Conservation (phyloP, 2,797 vertebrate genomes). For the Sphenopsis melanotis region DNA sequence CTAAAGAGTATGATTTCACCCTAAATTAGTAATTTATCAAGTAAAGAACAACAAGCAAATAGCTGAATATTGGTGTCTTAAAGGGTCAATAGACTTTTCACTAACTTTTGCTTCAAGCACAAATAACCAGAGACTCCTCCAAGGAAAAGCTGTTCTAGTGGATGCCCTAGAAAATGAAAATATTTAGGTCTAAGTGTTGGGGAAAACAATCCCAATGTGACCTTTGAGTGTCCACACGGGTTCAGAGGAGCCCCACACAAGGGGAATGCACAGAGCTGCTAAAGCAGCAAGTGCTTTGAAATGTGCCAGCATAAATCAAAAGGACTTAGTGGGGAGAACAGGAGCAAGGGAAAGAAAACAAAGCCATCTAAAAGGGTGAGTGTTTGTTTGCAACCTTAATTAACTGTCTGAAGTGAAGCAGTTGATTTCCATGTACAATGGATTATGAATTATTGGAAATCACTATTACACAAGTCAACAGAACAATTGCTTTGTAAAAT, state of each 20-base stretch:
- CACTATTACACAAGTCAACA: background rate
- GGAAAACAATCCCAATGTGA: background rate
- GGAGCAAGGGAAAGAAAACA: background rate
- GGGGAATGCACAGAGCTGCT: background rate
- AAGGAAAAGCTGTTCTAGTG: constrained; percentile 45
- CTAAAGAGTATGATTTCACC: constrained; percentile 68
- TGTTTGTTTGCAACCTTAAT: background rate
- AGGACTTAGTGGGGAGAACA: background rate
- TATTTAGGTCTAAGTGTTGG: background rate
- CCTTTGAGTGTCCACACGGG: background rate
- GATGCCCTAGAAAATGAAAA: constrained; percentile 44
- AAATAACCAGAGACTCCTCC: constrained; percentile 53
- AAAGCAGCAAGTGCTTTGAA: background rate
- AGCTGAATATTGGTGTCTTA: constrained; percentile 60
- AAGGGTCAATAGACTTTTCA: constrained; percentile 56
- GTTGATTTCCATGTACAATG: constrained; percentile 17
- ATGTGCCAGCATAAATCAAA: background rate
- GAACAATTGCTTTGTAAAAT: background rate
- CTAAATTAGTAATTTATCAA: constrained; percentile 71
- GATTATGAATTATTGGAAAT: constrained; percentile 45
- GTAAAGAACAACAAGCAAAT: constrained; percentile 66
- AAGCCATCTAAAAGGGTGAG: background rate
- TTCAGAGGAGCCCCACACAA: background rate
- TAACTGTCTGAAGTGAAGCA: constrained; percentile 33
- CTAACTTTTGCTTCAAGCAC: constrained; percentile 57